Percentiles rank a stretch among this genome's conserved stretches.
Conservation (phyloP, 2,888 invertebrate species). For the Lissonota sp. region DNA sequence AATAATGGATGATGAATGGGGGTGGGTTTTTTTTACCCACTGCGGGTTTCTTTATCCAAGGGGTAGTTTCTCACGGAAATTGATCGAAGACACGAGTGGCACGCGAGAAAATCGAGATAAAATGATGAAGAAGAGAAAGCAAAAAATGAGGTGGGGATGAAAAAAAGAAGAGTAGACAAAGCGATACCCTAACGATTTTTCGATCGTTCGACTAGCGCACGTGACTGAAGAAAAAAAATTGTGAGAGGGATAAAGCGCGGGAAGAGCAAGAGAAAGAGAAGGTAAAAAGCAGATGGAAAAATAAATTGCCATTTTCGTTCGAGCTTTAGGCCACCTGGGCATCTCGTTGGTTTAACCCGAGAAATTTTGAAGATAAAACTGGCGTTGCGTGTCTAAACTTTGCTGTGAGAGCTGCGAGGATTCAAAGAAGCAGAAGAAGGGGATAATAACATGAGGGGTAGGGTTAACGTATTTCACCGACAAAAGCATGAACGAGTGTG, state of each 20-base stretch:
- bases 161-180: slow-evolving; percentile 11
- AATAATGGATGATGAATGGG: slow-evolving; percentile 19
- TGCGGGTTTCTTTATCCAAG: background rate
- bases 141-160: slow-evolving; percentile 28
- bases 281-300: slow-evolving; percentile 43
- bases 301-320: slow-evolving; percentile 57
- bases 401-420: slow-evolving; percentile 23
- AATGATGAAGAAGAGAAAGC: background rate
- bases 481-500: slow-evolving; percentile 51
- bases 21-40: slow-evolving; percentile 11
- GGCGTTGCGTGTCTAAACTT: slow-evolving; percentile 12
- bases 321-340: slow-evolving; percentile 44
- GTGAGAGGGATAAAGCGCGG: background rate
- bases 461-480: slow-evolving; percentile 48
- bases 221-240: background rate
- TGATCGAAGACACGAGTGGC: slow-evolving; percentile 13
- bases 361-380: slow-evolving; percentile 33
- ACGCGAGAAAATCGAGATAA: slow-evolving; percentile 10
- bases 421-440: slow-evolving; percentile 9
- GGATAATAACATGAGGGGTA: slow-evolving; percentile 21
- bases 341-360: slow-evolving; percentile 43
- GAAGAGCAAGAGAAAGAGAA: background rate
- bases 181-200: slow-evolving; percentile 53
- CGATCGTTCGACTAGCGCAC: slow-evolving; percentile 25
- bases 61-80: slow-evolving; percentile 21